phyloP scores from a whole-genome alignment of 2,113 vertebrate genomes.

The Crocuta crocuta region DNA sequence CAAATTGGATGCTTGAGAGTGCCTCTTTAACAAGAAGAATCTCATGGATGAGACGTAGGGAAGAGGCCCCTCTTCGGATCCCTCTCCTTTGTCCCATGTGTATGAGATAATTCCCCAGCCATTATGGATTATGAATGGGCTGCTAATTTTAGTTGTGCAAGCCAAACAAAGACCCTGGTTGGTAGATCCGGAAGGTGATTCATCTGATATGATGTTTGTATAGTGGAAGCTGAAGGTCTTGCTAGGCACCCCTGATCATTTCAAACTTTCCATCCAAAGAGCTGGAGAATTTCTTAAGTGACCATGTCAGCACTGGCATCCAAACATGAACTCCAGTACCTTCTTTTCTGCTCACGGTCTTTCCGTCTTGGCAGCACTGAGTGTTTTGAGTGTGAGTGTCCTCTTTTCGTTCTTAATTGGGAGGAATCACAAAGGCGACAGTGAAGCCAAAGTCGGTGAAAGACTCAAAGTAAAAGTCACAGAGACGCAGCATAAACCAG shows the following conservation, averaged over 20 bases:
- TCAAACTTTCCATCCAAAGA: conserved; percentile 55
- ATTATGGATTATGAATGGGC: conserved; percentile 85
- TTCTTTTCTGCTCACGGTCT: neutral
- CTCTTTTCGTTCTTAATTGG: neutral
- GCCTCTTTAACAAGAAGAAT: conserved; percentile 86
- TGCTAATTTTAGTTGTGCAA: conserved; percentile 87
- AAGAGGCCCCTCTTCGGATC: conserved; percentile 85
- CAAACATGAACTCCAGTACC: neutral
- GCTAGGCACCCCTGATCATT: conserved; percentile 14
- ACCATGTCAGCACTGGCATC: neutral
- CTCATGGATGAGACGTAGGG: conserved; percentile 86
- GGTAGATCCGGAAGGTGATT: conserved; percentile 82
- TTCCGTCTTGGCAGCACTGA: neutral
- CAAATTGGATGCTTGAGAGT: conserved; percentile 87
- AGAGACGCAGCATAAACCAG: neutral
- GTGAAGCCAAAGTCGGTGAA: neutral
- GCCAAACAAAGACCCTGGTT: conserved; percentile 85
- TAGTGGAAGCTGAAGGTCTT: conserved; percentile 49
- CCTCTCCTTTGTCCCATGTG: conserved; percentile 85
- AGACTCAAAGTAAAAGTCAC: neutral
- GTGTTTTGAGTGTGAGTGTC: neutral
- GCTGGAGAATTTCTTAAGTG: conserved; percentile 38
- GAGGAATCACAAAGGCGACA: neutral
- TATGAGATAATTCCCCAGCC: conserved; percentile 87
- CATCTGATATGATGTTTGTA: conserved; percentile 66